Evolutionary conservation across 2,888 invertebrate species (phyloP).

Genomic region (Melanostoma mellinum): DNA sequence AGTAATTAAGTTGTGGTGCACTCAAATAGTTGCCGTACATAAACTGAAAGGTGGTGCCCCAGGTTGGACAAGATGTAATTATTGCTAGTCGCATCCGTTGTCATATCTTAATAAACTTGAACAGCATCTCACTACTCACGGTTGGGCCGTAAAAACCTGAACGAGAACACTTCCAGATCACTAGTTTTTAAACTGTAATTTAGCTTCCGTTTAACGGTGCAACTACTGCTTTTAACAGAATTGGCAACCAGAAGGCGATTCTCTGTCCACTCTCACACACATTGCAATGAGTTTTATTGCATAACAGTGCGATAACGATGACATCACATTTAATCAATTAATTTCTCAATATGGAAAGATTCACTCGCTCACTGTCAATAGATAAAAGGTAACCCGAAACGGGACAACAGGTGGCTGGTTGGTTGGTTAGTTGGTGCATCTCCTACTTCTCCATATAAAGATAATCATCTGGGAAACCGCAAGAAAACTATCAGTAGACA

Average conservation of each 20-base stretch:
- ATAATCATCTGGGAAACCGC: constrained; percentile 43
- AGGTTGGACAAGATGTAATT: constrained; percentile 61
- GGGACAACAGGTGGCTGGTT: constrained; percentile 14
- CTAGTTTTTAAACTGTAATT: constrained; percentile 21
- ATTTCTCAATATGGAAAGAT: constrained; percentile 43
- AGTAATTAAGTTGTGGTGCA: constrained; percentile 27
- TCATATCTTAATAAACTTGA: constrained; percentile 3
- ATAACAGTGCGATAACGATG: constrained; percentile 60
- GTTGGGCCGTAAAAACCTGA: not conserved
- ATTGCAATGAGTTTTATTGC: constrained; percentile 37
- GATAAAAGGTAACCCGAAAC: constrained; percentile 13
- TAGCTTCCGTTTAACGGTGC: constrained; percentile 59
- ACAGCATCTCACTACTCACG: not conserved
- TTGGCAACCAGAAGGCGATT: not conserved
- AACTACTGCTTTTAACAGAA: constrained; percentile 16
- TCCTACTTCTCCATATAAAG: constrained; percentile 9
- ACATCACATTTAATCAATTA: constrained; percentile 62
- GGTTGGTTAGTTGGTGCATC: constrained; percentile 7
- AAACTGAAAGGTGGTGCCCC: constrained; percentile 12
- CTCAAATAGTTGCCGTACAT: not conserved
- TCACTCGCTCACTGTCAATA: constrained; percentile 42
- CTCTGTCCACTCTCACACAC: not conserved
- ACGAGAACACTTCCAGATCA: constrained; percentile 7
- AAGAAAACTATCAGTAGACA: constrained; percentile 32
- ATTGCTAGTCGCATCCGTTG: constrained; percentile 49